Percentiles rank a stretch among this genome's conserved stretches.
Conservation (phyloP, 2,113 vertebrate genomes). For the Onychostruthus taczanowskii region DNA sequence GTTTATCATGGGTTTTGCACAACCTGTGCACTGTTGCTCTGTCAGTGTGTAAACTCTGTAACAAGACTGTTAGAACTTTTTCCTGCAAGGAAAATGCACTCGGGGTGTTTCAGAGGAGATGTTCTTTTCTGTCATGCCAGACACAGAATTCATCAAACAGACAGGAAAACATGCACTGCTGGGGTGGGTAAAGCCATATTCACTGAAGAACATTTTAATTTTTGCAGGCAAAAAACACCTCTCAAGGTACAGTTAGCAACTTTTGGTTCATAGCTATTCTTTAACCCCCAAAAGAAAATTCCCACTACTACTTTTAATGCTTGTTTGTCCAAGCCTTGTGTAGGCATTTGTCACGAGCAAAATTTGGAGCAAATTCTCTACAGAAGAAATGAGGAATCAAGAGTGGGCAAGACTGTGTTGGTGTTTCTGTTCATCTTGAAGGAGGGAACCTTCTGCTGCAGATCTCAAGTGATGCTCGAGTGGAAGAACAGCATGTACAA, state of each 20-base stretch:
- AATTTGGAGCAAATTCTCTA: background rate
- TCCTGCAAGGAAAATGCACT: background rate
- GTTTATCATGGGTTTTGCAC: background rate
- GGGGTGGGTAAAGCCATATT: background rate
- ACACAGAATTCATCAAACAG: background rate
- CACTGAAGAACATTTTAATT: background rate
- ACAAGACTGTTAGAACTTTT: background rate
- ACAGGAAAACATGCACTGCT: background rate
- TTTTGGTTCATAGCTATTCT: background rate
- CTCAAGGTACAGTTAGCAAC: background rate
- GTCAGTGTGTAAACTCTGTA: background rate
- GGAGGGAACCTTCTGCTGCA: background rate
- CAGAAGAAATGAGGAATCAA: background rate
- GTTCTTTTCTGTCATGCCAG: background rate
- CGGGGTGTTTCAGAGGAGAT: background rate
- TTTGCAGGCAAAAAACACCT: background rate
- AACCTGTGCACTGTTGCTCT: background rate
- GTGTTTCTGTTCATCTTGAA: background rate
- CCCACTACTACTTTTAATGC: background rate
- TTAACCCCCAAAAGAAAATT: background rate
- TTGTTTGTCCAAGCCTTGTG: background rate
- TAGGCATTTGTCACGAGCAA: background rate
- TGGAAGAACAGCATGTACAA: background rate
- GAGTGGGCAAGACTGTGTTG: background rate
- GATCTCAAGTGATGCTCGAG: background rate